These are phyloP conservation scores for Ostrea edulis DNA, from an alignment of 1,140 invertebrate species.

Conservation along the genomic window DNA sequence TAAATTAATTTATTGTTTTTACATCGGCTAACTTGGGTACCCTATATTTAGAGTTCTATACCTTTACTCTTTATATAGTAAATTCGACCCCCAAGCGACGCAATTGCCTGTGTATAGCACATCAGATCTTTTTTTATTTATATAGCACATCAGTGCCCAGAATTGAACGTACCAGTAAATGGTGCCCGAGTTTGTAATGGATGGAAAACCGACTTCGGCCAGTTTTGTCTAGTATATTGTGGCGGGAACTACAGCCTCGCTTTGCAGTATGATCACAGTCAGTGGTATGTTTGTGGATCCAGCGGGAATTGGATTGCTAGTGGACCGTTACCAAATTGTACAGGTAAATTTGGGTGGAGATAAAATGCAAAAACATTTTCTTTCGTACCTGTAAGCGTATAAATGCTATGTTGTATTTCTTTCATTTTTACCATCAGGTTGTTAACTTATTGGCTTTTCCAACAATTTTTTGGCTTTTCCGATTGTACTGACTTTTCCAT, in stretches of 20 bases:
- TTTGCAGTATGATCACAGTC: slow-evolving; percentile 30
- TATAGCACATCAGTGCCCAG: slow-evolving; percentile 43
- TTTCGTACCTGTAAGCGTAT: too few species aligned
- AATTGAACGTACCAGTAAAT: slow-evolving; percentile 15
- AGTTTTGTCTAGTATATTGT: slow-evolving; percentile 55
- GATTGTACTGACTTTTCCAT: too few species aligned
- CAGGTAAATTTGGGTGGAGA: slow-evolving; percentile 10
- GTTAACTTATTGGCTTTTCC: too few species aligned
- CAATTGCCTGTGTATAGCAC: neutral
- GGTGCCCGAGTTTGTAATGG: slow-evolving; percentile 48
- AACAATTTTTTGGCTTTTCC: too few species aligned
- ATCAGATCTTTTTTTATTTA: neutral
- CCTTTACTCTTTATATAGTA: too few species aligned
- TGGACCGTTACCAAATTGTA: slow-evolving; percentile 40
- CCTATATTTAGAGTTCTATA: too few species aligned
- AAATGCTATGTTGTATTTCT: too few species aligned
- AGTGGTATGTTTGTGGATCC: slow-evolving; percentile 57
- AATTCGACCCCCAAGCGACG: too few species aligned
- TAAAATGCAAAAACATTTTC: too few species aligned
- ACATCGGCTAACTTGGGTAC: too few species aligned
- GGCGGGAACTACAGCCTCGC: slow-evolving; percentile 33
- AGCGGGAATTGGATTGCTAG: slow-evolving; percentile 51
- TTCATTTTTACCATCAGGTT: neutral
- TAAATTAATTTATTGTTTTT: too few species aligned
- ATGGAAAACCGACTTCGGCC: slow-evolving; percentile 51